Base-by-base conservation (phyloP, 2,888 invertebrate species). In the Leucophenga maculata region DNA sequence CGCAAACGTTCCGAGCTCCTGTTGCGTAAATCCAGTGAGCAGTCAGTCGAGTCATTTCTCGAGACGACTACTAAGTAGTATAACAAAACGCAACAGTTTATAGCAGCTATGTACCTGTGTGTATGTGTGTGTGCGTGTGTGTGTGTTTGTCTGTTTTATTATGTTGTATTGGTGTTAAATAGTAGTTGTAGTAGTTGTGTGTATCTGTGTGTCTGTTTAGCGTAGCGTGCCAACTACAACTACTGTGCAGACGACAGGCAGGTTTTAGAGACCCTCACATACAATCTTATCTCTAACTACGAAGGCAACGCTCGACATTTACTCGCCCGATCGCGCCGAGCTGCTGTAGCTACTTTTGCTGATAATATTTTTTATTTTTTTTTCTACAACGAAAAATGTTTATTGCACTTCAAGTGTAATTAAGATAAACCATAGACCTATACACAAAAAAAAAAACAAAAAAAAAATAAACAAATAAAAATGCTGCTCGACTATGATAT, bases 241-340 rank as follows among this genome's bases (percentile, higher is more conserved):
- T 77, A 80, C 80, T 79, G 80, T 79, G 80, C 75, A 72, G 79
- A 54, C 68, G 79, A 54, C 68, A 54, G 44, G 16, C 60, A 74
- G 78, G 80, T 82, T 82, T 75, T 82, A 77, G 74, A 80, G 62
- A 64, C 22, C 46, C 62, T 39, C 76, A 80, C 75, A 74, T 79
- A 83, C 80, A 83, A 83, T 83, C 80, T 81, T 81, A 81, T 81
- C 80, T 80, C 80, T 82, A 80, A 83, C 80, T 64, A 22, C 46
- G 32, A 46, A 46, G n/a, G 59, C 39, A 50, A 16, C 18, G 50
- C 50, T n/a, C 50, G 50, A 50, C n/a, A 50, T 50, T 50, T 50
- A 18, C 50, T 50, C 16, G n/a, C 16, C 18, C 50, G 18, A n/a
- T 50, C 16, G 50, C 14, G 80, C 79, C 82, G 74, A 73, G 82